Conservation (phyloP, 2,797 vertebrate species). For the Dryobates pubescens region DNA sequence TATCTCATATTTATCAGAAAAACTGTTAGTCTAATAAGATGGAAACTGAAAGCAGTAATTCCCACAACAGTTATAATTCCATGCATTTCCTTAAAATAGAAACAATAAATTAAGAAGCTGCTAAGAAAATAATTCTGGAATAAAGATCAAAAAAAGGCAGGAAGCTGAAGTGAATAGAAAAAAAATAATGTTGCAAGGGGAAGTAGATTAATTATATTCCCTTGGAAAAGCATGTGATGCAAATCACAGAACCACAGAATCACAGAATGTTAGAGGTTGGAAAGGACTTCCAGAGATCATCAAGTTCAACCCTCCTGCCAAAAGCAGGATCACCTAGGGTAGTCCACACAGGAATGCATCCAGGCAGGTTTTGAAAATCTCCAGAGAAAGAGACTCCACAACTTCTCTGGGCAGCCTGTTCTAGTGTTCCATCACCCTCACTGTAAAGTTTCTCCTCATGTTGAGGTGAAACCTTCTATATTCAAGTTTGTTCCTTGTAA, state of each 20-base stretch:
- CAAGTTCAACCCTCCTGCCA: too few species aligned
- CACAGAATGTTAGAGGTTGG: too few species aligned
- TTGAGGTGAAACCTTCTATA: too few species aligned
- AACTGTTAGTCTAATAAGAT: background rate
- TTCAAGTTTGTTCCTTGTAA: too few species aligned
- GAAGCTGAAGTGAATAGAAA: constrained; percentile 15
- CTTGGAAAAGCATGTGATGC: background rate
- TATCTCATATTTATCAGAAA: background rate
- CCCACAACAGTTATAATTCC: background rate
- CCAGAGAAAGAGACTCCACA: too few species aligned
- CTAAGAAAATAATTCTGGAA: background rate
- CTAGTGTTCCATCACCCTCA: too few species aligned
- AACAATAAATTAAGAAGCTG: background rate
- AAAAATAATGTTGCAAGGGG: background rate
- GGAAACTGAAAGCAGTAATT: constrained; percentile 1
- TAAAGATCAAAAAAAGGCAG: constrained; percentile 2
- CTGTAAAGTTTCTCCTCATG: too few species aligned
- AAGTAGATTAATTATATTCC: background rate
- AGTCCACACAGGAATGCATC: too few species aligned
- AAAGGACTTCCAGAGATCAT: too few species aligned
- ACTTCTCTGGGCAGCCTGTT: too few species aligned
- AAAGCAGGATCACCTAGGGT: too few species aligned
- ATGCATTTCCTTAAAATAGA: background rate
- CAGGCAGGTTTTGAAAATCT: too few species aligned
- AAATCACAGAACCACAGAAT: background rate